Conservation (phyloP, 2,113 vertebrate species). For the Gambusia affinis region DNA sequence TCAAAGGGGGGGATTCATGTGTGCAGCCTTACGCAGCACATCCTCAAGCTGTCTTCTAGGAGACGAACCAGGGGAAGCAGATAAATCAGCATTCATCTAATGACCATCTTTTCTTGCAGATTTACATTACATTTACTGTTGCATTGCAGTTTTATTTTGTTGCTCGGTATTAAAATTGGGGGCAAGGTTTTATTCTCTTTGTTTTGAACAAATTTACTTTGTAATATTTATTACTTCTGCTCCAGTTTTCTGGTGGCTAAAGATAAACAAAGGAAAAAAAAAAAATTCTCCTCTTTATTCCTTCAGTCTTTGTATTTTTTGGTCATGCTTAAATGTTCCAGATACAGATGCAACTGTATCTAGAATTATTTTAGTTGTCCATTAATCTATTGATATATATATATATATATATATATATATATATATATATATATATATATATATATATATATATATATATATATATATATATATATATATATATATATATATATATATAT, state of each 20-base stretch:
- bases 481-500: too few relatives aligned
- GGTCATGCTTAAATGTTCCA: too few relatives aligned
- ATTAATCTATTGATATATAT: too few relatives aligned
- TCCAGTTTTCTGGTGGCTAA: background rate
- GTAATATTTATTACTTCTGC: background rate
- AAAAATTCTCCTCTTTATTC: background rate
- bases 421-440: too few relatives aligned
- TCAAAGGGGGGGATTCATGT: constrained; percentile 5
- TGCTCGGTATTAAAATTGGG: background rate
- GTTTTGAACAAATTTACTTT: constrained; percentile 6
- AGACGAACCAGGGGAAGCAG: background rate
- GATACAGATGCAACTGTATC: too few relatives aligned
- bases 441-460: too few relatives aligned
- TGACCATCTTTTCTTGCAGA: background rate
- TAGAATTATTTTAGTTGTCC: too few relatives aligned
- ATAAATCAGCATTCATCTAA: accelerated
- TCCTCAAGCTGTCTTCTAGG: background rate
- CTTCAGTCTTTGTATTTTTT: background rate
- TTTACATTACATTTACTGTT: background rate
- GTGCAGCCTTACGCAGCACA: constrained; percentile 1
- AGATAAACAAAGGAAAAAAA: background rate
- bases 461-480: too few relatives aligned
- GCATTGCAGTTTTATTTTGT: background rate
- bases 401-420: too few relatives aligned
- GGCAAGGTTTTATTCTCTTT: too few relatives aligned